These are phyloP conservation scores for Scolopax mira DNA, from an alignment of 2,113 vertebrate genomes.

Conservation along the genomic window DNA sequence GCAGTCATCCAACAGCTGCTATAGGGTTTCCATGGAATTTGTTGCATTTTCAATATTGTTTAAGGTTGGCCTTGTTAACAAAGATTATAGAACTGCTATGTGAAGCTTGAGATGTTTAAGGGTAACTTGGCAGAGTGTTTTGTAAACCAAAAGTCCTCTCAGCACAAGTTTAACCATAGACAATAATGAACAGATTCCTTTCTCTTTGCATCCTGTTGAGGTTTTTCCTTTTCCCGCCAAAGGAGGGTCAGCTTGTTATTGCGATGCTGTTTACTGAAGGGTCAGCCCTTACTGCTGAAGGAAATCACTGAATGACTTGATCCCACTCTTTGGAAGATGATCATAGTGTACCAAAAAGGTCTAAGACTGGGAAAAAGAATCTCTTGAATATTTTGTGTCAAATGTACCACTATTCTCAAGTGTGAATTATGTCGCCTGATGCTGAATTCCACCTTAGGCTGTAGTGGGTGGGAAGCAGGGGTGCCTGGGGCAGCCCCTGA, in stretches of 20 bases:
- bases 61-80: not conserved
- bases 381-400: not conserved
- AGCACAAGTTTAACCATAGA: not conserved
- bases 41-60: not conserved
- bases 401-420: not conserved
- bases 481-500: not conserved
- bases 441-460: not conserved
- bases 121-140: not conserved
- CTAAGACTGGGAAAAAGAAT: not conserved
- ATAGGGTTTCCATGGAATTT: not conserved
- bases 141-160: not conserved
- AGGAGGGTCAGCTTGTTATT: not conserved
- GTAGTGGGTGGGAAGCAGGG: not conserved
- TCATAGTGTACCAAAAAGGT: not conserved
- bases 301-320: not conserved
- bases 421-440: not conserved
- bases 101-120: not conserved
- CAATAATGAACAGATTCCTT: not conserved
- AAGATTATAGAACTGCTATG: not conserved
- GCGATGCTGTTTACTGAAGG: fast-evolving
- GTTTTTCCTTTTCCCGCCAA: not conserved
- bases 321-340: not conserved
- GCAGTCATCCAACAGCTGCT: not conserved
- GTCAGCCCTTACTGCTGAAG: too few relatives aligned
- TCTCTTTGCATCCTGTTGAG: not conserved